Base-by-base conservation (phyloP, 2,797 vertebrate species). In the Geotrypetes seraphini region DNA sequence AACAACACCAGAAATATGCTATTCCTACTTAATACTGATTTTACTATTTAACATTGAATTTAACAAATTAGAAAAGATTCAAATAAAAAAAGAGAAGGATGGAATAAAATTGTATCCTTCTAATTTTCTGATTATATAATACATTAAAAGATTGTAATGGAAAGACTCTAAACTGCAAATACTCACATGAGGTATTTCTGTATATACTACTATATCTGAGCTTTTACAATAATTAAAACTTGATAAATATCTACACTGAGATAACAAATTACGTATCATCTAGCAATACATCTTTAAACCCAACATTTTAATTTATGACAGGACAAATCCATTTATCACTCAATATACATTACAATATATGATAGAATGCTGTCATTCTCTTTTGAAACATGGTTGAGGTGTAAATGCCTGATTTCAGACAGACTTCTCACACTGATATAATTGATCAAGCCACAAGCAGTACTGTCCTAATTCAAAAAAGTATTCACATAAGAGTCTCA, bases 21-120 rank as follows among this genome's bases (percentile, higher is more conserved):
- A 64, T 52, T 53, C 47, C 33, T 50, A 66, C 69, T 42, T 56
- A 75, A 73, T 83, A 68, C 48, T 64, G 28, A 73, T 72, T 69
- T 61, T 38, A 58, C 23, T 66, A 61, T 49, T 62, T 69, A 73
- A 66, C 31, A 53, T 44, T 55, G 56, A 67, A 65, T 79, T 77
- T 69, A 68, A 64, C 37, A 59, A 40, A 63, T 41, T 50, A 60
- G 52, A 23, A 48, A 64, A 55, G 12, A 41, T 57, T 54, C 12
- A 36, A 34, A 23, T 35, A 39, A 50, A 49, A 61, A 50, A 40
- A 43, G 36, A 50, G 64, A 48, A 56, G 33, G 63, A 63, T 26
- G 24, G 36, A 38, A 58, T 19, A 8, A 45, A 17, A 22, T 25
- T 43, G 36, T 41, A 33, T 26, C 10, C 21, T 29, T 38, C 43